These are phyloP conservation scores for Pogonocichla stellata DNA, from an alignment of 2,113 vertebrate genomes.

Conservation along the genomic window DNA sequence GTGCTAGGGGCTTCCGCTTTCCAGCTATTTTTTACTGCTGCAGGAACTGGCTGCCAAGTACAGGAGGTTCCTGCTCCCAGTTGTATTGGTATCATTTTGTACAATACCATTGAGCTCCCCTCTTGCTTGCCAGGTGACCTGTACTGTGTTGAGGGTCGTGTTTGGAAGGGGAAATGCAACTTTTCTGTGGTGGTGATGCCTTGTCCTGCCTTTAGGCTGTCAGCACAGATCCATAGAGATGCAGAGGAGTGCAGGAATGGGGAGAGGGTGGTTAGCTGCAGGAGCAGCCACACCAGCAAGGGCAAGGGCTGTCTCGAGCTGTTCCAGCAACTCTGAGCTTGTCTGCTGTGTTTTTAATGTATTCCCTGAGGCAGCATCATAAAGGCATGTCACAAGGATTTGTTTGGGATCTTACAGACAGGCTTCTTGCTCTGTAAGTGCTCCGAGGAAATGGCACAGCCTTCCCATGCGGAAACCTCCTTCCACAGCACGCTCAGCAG, in stretches of 20 bases:
- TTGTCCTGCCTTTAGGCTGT: neutral
- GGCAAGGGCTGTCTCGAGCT: slow-evolving; percentile 27
- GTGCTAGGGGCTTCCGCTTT: neutral
- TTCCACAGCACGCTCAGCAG: neutral
- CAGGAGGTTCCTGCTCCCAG: neutral
- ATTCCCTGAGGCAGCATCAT: slow-evolving; percentile 2
- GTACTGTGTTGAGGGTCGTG: neutral
- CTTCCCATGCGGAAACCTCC: slow-evolving; percentile 11
- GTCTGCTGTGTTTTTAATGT: slow-evolving; percentile 24
- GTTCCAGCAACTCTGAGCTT: slow-evolving; percentile 14
- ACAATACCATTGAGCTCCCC: neutral
- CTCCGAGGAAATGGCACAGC: slow-evolving; percentile 11
- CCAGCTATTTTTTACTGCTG: slow-evolving; percentile 7
- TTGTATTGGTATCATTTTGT: neutral
- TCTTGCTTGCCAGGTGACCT: neutral
- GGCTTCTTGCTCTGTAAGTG: slow-evolving; percentile 1
- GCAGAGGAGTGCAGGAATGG: neutral
- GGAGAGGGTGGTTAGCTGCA: neutral
- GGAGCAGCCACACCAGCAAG: neutral
- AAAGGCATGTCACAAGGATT: slow-evolving; percentile 25
- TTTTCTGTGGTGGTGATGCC: neutral
- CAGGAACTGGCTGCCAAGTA: neutral
- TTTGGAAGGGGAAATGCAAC: neutral
- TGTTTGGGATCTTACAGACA: slow-evolving; percentile 20
- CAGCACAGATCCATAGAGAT: neutral